Evolutionary conservation across 1,140 invertebrate species (phyloP).

Genomic region (Sarcophaga bullata): DNA sequence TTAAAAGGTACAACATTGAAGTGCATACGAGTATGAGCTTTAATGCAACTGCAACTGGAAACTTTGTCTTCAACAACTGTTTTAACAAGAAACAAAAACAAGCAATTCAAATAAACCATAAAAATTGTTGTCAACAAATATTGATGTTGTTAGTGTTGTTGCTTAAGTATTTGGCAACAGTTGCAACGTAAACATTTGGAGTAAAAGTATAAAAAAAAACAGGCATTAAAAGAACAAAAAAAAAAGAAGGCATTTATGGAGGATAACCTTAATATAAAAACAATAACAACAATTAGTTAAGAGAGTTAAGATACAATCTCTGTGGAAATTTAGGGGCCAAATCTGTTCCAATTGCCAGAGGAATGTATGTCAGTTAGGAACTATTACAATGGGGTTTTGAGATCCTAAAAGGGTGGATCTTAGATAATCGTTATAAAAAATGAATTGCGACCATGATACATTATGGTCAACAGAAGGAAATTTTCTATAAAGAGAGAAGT

Average conservation of each 20-base stretch:
- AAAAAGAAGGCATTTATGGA: not conserved
- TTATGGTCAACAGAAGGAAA: too few relatives aligned
- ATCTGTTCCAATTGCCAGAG: too few relatives aligned
- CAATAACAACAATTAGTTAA: not conserved
- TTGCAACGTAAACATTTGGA: not conserved
- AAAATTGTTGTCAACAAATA: constrained; percentile 33
- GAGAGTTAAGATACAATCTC: not conserved
- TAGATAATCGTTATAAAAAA: too few relatives aligned
- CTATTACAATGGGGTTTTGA: too few relatives aligned
- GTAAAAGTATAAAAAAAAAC: not conserved
- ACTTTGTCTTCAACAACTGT: not conserved
- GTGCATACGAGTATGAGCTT: not conserved
- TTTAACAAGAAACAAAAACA: not conserved
- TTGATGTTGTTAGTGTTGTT: constrained; percentile 3
- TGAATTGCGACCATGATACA: too few relatives aligned
- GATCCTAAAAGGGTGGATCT: too few relatives aligned
- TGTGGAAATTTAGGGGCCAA: not conserved
- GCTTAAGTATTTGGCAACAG: constrained; percentile 12
- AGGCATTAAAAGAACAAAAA: not conserved
- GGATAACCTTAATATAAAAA: not conserved
- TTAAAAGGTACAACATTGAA: not conserved
- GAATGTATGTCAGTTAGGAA: too few relatives aligned
- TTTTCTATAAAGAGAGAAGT: too few relatives aligned
- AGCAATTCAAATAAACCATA: constrained; percentile 3
- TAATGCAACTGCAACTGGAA: not conserved